Evolutionary conservation across 2,888 invertebrate genomes (phyloP).

Genomic region (Hydropsyche betteni): DNA sequence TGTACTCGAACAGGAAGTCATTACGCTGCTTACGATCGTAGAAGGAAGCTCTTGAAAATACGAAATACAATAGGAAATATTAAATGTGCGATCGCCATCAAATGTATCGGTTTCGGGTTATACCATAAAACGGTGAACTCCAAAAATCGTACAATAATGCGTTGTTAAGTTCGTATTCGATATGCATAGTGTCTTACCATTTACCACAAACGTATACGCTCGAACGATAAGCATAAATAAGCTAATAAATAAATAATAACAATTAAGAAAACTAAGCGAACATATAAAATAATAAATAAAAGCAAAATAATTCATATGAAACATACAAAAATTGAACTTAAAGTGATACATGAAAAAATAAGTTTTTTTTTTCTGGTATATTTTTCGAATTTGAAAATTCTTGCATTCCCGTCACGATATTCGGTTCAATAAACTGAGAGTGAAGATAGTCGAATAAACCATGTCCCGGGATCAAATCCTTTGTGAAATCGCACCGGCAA

Average conservation of each 20-base stretch:
- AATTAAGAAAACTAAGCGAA: neutral
- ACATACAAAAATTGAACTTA: neutral
- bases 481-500: constrained; percentile 21
- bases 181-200: constrained; percentile 7
- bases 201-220: constrained; percentile 30
- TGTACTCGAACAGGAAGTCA: constrained; percentile 27
- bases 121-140: constrained; percentile 21
- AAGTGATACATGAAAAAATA: neutral
- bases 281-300: neutral
- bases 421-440: constrained; percentile 21
- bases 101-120: neutral
- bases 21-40: constrained; percentile 10
- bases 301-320: neutral
- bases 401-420: constrained; percentile 17
- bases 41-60: constrained; percentile 5
- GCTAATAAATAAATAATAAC: neutral
- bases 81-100: neutral
- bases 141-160: neutral
- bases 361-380: neutral
- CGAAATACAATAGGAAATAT: constrained; percentile 23
- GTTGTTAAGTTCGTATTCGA: too few species aligned
- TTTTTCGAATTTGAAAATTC: neutral
- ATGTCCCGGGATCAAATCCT: constrained; percentile 31
- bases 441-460: constrained; percentile 27
- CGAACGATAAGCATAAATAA: constrained; percentile 20